These are phyloP conservation scores for Bhutanitis thaidina DNA, from an alignment of 2,888 invertebrate species.

Conservation along the genomic window DNA sequence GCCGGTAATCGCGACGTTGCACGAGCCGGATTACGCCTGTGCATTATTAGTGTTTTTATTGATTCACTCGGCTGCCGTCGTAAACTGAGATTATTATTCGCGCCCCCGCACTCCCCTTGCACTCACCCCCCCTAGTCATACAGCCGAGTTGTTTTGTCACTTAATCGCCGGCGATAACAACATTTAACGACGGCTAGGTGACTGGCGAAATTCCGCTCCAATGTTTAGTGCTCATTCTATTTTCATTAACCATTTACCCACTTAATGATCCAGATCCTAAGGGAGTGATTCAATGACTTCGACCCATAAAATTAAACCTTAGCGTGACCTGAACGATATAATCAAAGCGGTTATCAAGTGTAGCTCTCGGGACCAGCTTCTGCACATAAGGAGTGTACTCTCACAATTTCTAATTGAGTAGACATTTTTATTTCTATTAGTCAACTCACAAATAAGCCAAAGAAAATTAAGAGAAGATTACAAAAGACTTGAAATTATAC, in stretches of 20 bases:
- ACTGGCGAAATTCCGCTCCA: slow-evolving; percentile 78
- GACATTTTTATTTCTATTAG: no score
- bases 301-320: slow-evolving; percentile 72
- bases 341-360: slow-evolving; percentile 15
- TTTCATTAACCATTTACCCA: slow-evolving; percentile 80
- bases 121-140: slow-evolving; percentile 45
- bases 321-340: slow-evolving; percentile 54
- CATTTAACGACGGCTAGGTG: slow-evolving; percentile 80
- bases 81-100: slow-evolving; percentile 80
- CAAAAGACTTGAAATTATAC: no score
- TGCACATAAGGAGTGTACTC: not conserved
- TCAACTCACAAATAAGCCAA: no score
- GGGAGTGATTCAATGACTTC: slow-evolving; percentile 73
- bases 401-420: not conserved
- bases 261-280: slow-evolving; percentile 77
- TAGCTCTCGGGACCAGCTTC: not conserved
- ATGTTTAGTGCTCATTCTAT: slow-evolving; percentile 80
- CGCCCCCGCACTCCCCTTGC: slow-evolving; percentile 46
- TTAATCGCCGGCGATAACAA: slow-evolving; percentile 78
- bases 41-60: slow-evolving; percentile 81
- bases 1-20: slow-evolving; percentile 75
- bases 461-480: no score
- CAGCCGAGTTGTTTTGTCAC: slow-evolving; percentile 75
- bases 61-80: slow-evolving; percentile 79
- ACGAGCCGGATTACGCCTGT: slow-evolving; percentile 75